Evolutionary conservation across 2,797 vertebrate species (phyloP).

Genomic region (Channallabes apus): DNA sequence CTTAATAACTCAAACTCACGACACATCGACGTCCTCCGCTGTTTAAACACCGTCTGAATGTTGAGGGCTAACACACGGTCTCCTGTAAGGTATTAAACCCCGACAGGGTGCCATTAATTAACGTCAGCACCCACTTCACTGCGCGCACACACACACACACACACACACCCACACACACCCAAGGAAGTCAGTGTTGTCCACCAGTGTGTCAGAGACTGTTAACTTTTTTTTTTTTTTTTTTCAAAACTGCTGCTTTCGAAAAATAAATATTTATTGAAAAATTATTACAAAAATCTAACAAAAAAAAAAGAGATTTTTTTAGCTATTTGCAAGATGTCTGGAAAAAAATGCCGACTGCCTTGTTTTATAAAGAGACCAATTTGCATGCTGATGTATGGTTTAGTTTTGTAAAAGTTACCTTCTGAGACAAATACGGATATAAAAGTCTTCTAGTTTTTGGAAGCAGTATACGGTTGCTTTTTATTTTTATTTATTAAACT

Average conservation of each 20-base stretch:
- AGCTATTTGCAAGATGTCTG: conserved; percentile 69
- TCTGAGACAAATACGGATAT: conserved; percentile 57
- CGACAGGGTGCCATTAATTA: conserved; percentile 10
- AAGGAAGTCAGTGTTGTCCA: conserved; percentile 53
- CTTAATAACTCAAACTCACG: not conserved
- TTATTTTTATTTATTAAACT: conserved; percentile 1
- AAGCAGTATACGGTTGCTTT: conserved; percentile 41
- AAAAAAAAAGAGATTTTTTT: conserved; percentile 56
- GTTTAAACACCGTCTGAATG: not conserved
- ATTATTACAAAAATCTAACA: conserved; percentile 38
- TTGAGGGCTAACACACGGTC: not conserved
- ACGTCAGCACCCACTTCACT: not conserved
- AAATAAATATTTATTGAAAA: conserved; percentile 64
- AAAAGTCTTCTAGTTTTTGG: conserved; percentile 59
- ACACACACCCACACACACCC: conserved; percentile 42
- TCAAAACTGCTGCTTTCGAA: conserved; percentile 59
- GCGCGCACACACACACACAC: conserved; percentile 18
- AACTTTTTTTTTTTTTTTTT: conserved; percentile 15
- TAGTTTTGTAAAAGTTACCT: conserved; percentile 64
- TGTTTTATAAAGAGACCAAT: conserved; percentile 70
- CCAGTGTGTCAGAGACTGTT: conserved; percentile 62
- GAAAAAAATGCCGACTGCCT: conserved; percentile 66
- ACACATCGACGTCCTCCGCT: not conserved
- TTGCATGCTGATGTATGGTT: conserved; percentile 73
- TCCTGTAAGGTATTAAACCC: conserved; percentile 15